These are phyloP conservation scores for Drosophila borborema DNA, from an alignment of 2,888 invertebrate genomes.

Conservation along the genomic window DNA sequence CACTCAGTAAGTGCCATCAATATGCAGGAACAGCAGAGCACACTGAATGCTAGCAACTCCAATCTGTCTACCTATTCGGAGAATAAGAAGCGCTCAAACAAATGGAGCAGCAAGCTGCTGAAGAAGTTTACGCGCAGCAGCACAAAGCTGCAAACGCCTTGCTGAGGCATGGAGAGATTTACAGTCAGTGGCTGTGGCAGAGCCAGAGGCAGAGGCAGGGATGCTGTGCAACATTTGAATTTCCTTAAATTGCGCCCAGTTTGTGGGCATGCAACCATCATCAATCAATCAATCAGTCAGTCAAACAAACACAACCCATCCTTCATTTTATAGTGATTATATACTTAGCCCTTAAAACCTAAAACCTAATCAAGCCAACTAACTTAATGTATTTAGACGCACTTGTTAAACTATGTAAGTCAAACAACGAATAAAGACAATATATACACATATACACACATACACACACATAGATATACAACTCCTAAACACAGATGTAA, in stretches of 20 bases:
- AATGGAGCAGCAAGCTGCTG: constrained; percentile 70
- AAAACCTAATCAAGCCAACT: constrained; percentile 59
- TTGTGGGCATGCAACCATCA: constrained; percentile 14
- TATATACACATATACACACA: constrained; percentile 43
- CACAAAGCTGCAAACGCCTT: constrained; percentile 68
- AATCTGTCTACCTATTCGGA: constrained; percentile 70
- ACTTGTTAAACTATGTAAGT: constrained; percentile 76
- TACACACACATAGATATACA: constrained; percentile 13
- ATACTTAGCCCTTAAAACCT: constrained; percentile 46
- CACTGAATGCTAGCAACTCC: constrained; percentile 66
- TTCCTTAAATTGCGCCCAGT: constrained; percentile 49
- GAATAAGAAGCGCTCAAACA: constrained; percentile 70
- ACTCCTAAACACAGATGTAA: constrained; percentile 15
- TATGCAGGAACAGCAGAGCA: constrained; percentile 55
- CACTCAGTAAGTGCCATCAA: constrained; percentile 75
- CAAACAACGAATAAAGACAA: constrained; percentile 78
- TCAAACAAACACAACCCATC: constrained; percentile 32
- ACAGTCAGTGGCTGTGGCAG: background rate
- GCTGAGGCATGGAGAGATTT: constrained; percentile 35
- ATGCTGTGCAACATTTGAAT: constrained; percentile 38
- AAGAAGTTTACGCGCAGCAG: constrained; percentile 77
- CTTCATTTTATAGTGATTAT: constrained; percentile 67
- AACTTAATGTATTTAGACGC: constrained; percentile 73
- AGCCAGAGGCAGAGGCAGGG: background rate
- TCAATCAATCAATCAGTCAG: constrained; percentile 24